phyloP scores from a whole-genome alignment of 2,113 vertebrate genomes.

The Chaetorhynchus papuensis region DNA sequence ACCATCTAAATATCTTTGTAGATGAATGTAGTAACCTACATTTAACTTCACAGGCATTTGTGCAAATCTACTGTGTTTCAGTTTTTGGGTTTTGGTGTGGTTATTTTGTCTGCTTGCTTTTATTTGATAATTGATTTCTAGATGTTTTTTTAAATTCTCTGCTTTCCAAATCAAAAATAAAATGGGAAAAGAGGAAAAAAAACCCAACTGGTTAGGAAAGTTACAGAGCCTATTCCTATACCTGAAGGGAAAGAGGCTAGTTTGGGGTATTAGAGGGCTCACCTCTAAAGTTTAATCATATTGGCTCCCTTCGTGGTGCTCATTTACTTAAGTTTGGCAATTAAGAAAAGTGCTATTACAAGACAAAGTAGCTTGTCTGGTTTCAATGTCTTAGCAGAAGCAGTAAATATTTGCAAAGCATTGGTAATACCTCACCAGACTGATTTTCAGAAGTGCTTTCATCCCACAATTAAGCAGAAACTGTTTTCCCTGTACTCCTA shows the following conservation, averaged over 20 bases:
- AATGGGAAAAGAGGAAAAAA: not conserved
- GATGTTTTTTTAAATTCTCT: not conserved
- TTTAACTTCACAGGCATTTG: conserved; percentile 56
- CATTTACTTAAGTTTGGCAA: not conserved
- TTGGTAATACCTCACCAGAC: not conserved
- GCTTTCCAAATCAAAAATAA: not conserved
- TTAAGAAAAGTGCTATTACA: not conserved
- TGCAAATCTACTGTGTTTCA: conserved; percentile 27
- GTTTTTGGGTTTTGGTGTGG: not conserved
- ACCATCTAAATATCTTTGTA: conserved; percentile 64
- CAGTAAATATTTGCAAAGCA: not conserved
- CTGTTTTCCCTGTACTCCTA: not conserved
- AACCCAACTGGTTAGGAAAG: not conserved
- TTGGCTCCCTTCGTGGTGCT: not conserved
- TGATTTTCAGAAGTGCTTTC: not conserved
- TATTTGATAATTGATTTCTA: conserved; percentile 26
- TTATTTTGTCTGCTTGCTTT: conserved; percentile 9
- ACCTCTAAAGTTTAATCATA: not conserved
- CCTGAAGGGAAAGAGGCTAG: not conserved
- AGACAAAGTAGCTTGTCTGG: not conserved
- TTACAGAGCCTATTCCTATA: not conserved
- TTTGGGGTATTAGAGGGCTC: not conserved
- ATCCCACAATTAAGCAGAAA: not conserved
- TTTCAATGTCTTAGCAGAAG: not conserved
- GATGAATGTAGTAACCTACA: conserved; percentile 60